Conservation (phyloP, 1,140 invertebrate species). For the Dendroctonus ponderosae region DNA sequence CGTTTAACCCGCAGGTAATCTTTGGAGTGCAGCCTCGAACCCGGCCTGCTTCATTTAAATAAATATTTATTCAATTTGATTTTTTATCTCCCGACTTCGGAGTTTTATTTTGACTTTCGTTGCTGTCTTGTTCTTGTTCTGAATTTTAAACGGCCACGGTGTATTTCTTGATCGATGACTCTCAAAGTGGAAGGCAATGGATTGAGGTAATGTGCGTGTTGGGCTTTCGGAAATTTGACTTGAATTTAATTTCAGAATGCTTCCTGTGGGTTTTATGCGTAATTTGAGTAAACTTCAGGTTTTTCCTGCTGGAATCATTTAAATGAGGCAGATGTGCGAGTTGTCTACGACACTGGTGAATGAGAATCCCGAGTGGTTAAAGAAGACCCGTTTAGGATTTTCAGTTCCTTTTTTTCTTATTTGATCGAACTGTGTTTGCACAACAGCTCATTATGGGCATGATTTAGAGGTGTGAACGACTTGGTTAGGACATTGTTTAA, state of each 20-base stretch:
- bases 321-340: too few relatives aligned
- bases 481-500: slow-evolving; percentile 20
- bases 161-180: background rate
- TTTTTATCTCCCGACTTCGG: slow-evolving; percentile 9
- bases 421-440: slow-evolving; percentile 22
- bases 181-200: background rate
- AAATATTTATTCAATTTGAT: slow-evolving; percentile 29
- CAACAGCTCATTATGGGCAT: slow-evolving; percentile 24
- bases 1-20: background rate
- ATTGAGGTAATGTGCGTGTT: too few relatives aligned
- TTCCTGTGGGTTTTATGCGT: too few relatives aligned
- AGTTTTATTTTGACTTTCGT: slow-evolving; percentile 22
- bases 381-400: background rate
- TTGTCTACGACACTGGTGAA: too few relatives aligned
- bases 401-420: slow-evolving; percentile 15
- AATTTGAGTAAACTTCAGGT: too few relatives aligned
- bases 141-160: slow-evolving; percentile 6
- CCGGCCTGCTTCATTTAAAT: slow-evolving; percentile 19
- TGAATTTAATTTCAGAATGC: too few relatives aligned
- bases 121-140: slow-evolving; percentile 5
- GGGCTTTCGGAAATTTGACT: too few relatives aligned
- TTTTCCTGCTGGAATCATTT: too few relatives aligned
- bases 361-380: too few relatives aligned
- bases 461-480: slow-evolving; percentile 30
- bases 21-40: slow-evolving; percentile 4